Percentiles rank a stretch among this genome's conserved stretches.
Conservation (phyloP, 2,113 vertebrate species). For the Zosterops japonicus region DNA sequence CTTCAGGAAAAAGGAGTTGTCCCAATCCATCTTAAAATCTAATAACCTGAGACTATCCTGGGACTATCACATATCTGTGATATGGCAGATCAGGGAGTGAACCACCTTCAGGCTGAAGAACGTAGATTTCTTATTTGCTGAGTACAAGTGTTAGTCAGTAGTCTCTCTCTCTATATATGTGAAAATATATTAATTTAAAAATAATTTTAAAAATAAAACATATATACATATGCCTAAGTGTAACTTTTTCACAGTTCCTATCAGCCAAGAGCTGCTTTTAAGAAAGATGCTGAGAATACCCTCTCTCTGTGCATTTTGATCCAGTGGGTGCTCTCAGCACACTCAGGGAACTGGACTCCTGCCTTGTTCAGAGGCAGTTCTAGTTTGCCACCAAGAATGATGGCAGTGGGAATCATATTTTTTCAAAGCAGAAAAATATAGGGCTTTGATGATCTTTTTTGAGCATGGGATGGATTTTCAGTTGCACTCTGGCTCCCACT, state of each 20-base stretch:
- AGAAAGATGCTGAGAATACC: background rate
- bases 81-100: background rate
- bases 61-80: background rate
- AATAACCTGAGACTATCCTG: background rate
- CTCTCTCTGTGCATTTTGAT: background rate
- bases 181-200: background rate
- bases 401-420: background rate
- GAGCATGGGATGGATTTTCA: background rate
- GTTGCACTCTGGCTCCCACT: background rate
- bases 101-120: background rate
- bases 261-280: background rate
- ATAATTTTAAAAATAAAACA: background rate
- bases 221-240: background rate
- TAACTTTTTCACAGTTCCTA: background rate
- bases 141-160: background rate
- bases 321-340: background rate
- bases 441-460: background rate
- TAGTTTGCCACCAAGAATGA: background rate
- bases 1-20: background rate
- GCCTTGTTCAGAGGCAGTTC: background rate
- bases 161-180: background rate
- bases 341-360: background rate
- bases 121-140: background rate
- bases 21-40: background rate
- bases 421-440: background rate